A percentile compares a stretch with the other conserved stretches of the same genome.
These are phyloP conservation scores for Tiphia femorata DNA, from an alignment of 2,888 invertebrate species.

Conservation along the genomic window DNA sequence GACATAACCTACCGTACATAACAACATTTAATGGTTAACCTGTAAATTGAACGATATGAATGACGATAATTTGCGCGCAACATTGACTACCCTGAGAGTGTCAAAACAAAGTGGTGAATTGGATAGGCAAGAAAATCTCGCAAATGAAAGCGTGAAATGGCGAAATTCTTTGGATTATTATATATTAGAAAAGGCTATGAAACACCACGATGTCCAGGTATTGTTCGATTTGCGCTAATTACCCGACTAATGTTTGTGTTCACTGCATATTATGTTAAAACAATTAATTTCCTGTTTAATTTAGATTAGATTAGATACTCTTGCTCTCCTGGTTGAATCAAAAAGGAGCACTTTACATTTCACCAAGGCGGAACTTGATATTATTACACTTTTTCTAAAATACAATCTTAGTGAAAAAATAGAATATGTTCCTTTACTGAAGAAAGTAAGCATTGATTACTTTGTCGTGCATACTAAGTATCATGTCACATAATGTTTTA, in stretches of 20 bases:
- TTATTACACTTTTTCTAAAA: constrained; percentile 75
- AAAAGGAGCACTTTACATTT: constrained; percentile 81
- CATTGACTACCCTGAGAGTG: constrained; percentile 32
- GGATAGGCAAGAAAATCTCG: constrained; percentile 41
- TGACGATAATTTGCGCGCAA: constrained; percentile 26
- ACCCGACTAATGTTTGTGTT: neutral
- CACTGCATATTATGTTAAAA: neutral
- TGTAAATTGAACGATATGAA: too few species aligned
- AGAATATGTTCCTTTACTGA: constrained; percentile 76
- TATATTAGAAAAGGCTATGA: constrained; percentile 72
- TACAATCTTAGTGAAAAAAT: constrained; percentile 82
- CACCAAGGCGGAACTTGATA: constrained; percentile 73
- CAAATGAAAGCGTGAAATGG: constrained; percentile 67
- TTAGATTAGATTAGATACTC: constrained; percentile 77
- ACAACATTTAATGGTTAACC: constrained; percentile 3
- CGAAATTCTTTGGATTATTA: constrained; percentile 71
- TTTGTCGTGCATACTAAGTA: neutral
- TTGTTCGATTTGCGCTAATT: neutral
- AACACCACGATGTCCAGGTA: constrained; percentile 75
- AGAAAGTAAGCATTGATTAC: constrained; percentile 73
- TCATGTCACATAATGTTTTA: neutral
- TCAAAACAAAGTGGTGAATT: constrained; percentile 50
- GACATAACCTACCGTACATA: too few species aligned
- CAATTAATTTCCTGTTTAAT: constrained; percentile 39
- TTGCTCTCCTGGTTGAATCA: constrained; percentile 80